Conservation (phyloP, 2,797 vertebrate species). For the Vespertilio murinus region DNA sequence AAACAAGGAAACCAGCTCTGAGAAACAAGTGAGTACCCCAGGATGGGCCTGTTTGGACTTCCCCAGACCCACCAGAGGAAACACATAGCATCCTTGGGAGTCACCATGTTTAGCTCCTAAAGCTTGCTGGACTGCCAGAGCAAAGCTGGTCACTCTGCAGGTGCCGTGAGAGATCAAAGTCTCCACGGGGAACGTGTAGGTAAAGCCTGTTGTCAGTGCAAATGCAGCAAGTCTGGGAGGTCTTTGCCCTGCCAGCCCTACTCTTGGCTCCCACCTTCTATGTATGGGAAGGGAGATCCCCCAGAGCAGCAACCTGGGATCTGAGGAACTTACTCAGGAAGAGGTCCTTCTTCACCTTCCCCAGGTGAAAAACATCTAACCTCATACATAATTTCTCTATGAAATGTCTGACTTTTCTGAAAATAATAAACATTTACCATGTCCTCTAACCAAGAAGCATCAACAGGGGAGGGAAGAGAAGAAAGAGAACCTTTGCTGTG, state of each 20-base stretch:
- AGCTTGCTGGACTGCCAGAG: background rate
- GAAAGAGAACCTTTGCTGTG: constrained; percentile 54
- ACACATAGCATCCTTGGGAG: background rate
- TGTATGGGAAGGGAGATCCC: background rate
- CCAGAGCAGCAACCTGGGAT: background rate
- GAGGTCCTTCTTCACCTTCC: constrained; percentile 59
- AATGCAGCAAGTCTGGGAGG: background rate
- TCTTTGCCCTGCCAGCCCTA: background rate
- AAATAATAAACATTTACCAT: constrained; percentile 87
- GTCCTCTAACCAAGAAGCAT: constrained; percentile 83
- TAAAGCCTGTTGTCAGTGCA: background rate
- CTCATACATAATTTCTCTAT: constrained; percentile 71
- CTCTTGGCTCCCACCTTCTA: background rate
- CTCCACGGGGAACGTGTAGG: background rate
- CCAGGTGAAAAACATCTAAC: constrained; percentile 73
- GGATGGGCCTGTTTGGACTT: background rate
- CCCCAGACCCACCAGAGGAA: background rate
- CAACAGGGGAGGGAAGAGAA: constrained; percentile 58
- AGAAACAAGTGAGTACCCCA: background rate
- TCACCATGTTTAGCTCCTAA: background rate
- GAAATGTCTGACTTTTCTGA: constrained; percentile 85
- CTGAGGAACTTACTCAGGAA: background rate
- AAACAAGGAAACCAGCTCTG: background rate
- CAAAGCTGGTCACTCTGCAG: background rate
- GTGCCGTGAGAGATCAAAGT: background rate